A percentile compares a stretch with the other conserved stretches of the same genome.
Evolutionary conservation across 2,888 invertebrate species (phyloP).

Genomic region (Pristionchus maxplancki): DNA sequence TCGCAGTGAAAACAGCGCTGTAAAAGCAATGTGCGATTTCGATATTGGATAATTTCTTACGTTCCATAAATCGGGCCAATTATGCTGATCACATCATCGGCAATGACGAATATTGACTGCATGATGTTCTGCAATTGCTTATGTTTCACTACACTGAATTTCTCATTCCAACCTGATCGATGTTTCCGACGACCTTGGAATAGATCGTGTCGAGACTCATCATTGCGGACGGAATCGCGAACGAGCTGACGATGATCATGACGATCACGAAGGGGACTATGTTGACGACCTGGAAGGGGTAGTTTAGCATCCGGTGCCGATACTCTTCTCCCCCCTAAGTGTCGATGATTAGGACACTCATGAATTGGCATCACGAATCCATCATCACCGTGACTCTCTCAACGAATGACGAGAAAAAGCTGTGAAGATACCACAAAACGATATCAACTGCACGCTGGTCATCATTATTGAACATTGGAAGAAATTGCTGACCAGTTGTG

Average conservation of each 20-base stretch:
- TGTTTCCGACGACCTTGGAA: slow-evolving; percentile 1
- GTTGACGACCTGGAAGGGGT: slow-evolving; percentile 16
- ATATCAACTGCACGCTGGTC: too few species aligned
- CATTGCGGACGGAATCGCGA: neutral
- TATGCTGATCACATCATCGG: neutral
- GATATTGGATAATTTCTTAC: too few species aligned
- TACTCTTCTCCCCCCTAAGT: too few species aligned
- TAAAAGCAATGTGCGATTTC: too few species aligned
- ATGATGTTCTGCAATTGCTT: neutral
- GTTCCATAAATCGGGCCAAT: neutral
- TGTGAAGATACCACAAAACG: too few species aligned
- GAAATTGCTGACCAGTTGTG: neutral
- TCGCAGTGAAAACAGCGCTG: too few species aligned
- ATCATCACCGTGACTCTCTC: neutral
- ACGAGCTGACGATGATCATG: too few species aligned
- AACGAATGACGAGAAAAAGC: too few species aligned
- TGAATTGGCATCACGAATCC: too few species aligned
- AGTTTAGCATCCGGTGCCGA: too few species aligned
- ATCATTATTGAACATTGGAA: too few species aligned
- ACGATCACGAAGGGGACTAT: neutral
- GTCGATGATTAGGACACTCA: too few species aligned
- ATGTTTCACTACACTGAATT: neutral
- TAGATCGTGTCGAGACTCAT: slow-evolving; percentile 28
- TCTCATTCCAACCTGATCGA: slow-evolving; percentile 16
- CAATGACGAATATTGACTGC: neutral